Percentiles rank a stretch among this genome's conserved stretches.
Evolutionary conservation across 2,113 vertebrate species (phyloP).

Genomic region (Neogale vison): DNA sequence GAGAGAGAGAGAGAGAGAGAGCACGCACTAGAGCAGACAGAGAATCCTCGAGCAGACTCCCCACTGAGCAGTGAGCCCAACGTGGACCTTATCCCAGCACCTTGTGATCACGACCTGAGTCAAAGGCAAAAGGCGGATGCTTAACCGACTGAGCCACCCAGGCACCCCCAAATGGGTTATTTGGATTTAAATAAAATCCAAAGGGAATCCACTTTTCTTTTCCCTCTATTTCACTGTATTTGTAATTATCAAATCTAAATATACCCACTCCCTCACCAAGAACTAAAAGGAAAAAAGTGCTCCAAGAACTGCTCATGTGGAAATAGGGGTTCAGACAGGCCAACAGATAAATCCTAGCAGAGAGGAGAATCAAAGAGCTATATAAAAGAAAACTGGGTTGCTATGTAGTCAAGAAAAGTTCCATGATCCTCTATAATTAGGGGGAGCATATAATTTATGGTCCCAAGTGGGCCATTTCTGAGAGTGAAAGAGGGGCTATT

Average conservation of each 20-base stretch:
- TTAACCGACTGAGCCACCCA: neutral
- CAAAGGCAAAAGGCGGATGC: neutral
- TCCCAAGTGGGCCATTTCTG: neutral
- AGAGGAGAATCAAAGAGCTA: conserved; percentile 4
- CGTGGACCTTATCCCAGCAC: neutral
- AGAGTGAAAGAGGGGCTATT: conserved; percentile 23
- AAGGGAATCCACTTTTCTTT: neutral
- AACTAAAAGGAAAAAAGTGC: conserved; percentile 10
- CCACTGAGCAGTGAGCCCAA: neutral
- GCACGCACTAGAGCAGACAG: neutral
- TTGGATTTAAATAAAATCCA: conserved; percentile 42
- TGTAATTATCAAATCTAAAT: neutral
- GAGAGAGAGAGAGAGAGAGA: no score
- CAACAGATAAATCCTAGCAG: neutral
- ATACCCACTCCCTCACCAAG: neutral
- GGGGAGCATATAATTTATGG: conserved; percentile 1
- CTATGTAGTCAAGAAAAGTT: neutral
- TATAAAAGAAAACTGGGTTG: conserved; percentile 16
- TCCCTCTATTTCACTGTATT: neutral
- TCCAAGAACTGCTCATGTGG: neutral
- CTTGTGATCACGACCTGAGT: neutral
- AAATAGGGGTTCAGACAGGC: neutral
- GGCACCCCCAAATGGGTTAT: no score
- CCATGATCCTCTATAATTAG: neutral
- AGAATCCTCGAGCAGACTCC: neutral